A percentile compares a stretch with the other conserved stretches of the same genome.
phyloP scores from a whole-genome alignment of 1,140 invertebrate species.

The Piezodorus guildinii region DNA sequence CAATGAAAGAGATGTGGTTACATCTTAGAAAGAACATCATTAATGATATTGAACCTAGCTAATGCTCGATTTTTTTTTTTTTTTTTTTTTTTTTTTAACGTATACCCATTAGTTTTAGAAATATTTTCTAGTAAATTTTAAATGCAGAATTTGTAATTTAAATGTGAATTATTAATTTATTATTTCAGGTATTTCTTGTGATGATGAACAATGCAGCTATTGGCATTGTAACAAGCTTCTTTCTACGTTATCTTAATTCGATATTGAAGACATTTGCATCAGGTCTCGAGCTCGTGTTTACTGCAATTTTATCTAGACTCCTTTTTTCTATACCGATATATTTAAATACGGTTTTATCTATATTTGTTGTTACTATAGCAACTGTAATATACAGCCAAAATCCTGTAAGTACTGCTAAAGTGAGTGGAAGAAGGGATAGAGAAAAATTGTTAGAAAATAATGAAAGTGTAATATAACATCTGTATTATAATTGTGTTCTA shows the following conservation, averaged over 20 bases:
- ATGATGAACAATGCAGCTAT: constrained; percentile 82
- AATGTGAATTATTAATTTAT: constrained; percentile 31
- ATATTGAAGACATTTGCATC: constrained; percentile 94
- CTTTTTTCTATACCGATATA: constrained; percentile 81
- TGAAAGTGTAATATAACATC: too few species aligned
- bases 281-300: constrained; percentile 83
- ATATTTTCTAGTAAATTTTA: not conserved
- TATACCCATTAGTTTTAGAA: too few species aligned
- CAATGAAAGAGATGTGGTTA: not conserved
- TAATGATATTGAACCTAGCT: too few species aligned
- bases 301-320: constrained; percentile 77
- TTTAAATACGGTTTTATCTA: constrained; percentile 68
- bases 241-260: constrained; percentile 85
- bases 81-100: not conserved
- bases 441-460: not conserved
- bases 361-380: constrained; percentile 69
- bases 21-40: not conserved
- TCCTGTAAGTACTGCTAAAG: constrained; percentile 48
- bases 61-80: too few species aligned
- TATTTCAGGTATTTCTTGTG: constrained; percentile 56
- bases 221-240: constrained; percentile 89
- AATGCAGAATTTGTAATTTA: not conserved
- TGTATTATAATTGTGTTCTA: too few species aligned
- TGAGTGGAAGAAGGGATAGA: not conserved
- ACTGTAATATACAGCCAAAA: constrained; percentile 81